These are phyloP conservation scores for Tuberolachnus salignus DNA, from an alignment of 2,888 invertebrate species.

Conservation along the genomic window DNA sequence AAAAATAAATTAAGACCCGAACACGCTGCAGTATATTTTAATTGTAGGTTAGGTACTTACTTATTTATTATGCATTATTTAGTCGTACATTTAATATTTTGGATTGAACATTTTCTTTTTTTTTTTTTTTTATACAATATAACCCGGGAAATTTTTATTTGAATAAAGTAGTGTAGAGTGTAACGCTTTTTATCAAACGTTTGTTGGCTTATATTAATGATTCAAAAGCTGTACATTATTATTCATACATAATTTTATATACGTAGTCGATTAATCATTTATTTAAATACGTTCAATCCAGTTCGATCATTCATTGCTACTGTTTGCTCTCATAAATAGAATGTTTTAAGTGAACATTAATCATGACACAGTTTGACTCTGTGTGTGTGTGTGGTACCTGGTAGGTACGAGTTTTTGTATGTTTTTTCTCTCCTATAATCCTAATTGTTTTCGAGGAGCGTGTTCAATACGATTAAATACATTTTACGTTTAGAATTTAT, in stretches of 20 bases:
- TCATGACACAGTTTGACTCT: conserved; percentile 24
- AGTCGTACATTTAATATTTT: too few species aligned
- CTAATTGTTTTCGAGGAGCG: conserved; percentile 12
- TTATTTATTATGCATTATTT: too few species aligned
- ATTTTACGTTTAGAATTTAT: not conserved
- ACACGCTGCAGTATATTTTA: too few species aligned
- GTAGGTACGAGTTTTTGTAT: not conserved
- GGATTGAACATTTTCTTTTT: too few species aligned
- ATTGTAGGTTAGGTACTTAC: too few species aligned
- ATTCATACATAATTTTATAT: not conserved
- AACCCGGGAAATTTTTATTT: too few species aligned
- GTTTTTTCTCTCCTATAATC: not conserved
- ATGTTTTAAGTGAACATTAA: conserved; percentile 29
- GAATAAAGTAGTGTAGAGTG: too few species aligned
- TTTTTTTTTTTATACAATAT: too few species aligned
- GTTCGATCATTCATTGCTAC: conserved; percentile 41
- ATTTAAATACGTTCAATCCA: conserved; percentile 2
- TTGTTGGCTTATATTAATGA: not conserved
- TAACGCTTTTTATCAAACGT: not conserved
- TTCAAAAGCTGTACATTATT: not conserved
- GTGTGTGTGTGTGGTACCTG: not conserved
- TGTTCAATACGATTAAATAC: not conserved
- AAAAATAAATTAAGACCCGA: too few species aligned
- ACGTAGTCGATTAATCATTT: conserved; percentile 34
- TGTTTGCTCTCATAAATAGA: conserved; percentile 31